These are phyloP conservation scores for Psylliodes chrysocephalus DNA, from an alignment of 2,888 invertebrate species.

Conservation along the genomic window DNA sequence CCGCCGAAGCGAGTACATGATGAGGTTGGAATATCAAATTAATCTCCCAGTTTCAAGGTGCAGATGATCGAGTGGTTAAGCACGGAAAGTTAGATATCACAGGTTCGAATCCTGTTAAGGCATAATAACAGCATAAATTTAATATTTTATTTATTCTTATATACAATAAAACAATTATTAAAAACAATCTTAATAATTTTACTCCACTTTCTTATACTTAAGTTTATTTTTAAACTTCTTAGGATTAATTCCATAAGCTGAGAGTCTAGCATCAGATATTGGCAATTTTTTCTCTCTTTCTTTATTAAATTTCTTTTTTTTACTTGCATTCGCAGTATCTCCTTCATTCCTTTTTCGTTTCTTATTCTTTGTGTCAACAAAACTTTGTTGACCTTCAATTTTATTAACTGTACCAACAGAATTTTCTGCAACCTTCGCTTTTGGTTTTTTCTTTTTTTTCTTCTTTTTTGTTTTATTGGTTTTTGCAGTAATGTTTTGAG, in stretches of 20 bases:
- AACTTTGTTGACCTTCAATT: conserved; percentile 30
- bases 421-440: conserved; percentile 32
- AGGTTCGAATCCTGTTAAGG: no score
- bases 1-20: conserved; percentile 81
- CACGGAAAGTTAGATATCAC: no score
- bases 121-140: no score
- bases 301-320: conserved; percentile 46
- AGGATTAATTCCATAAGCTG: conserved; percentile 92
- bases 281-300: conserved; percentile 22
- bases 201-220: conserved; percentile 65
- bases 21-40: no score
- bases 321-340: conserved; percentile 48
- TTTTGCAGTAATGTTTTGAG: not conserved
- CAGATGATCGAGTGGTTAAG: no score
- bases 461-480: conserved; percentile 16
- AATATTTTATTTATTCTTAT: no score
- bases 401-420: conserved; percentile 36
- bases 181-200: not conserved
- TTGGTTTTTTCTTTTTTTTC: conserved; percentile 35
- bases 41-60: no score
- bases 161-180: not conserved
- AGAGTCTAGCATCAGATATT: conserved; percentile 82
- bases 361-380: conserved; percentile 35
- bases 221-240: conserved; percentile 85
- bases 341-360: conserved; percentile 40